Base-by-base conservation (phyloP, 2,888 invertebrate genomes). In the Nowickia ferox region DNA sequence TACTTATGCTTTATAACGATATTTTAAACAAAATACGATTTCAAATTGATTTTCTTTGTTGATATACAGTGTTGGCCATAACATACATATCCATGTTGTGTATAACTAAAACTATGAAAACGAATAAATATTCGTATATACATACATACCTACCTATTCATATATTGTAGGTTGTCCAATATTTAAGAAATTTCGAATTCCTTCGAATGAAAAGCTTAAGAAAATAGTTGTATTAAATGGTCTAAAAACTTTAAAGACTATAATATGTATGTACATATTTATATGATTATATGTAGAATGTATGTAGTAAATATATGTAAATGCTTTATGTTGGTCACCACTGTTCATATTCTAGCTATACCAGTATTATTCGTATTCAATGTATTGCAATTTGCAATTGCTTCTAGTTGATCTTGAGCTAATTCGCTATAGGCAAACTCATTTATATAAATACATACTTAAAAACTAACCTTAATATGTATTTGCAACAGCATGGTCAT, bases 391-490 rank as follows among this genome's bases (percentile, higher is more conserved):
- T 40, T 55, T 72, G 61, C 51, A 44, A 46, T 84, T 65, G 68
- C 68, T 84, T 82, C 84, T 82, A 77, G 84, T 74, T 82, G 76
- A 82, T 84, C 84, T 84, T 84, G 84, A 84, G 55, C 84, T 66
- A 84, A 84, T 85, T 85, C 30, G 81, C 84, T 61, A 55, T 77
- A 76, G 82, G 84, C 84, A 74, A 81, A 82, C 61, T 59, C 48
- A 30, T 1, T 30, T 30, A 30, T 30, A 1, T 30, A 30, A 0
- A 59, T 59, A n/a, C n/a, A 42, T 42, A 42, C 42, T n/a, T 42
- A 71, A 55, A 72, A 77, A 55, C 51, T 51, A 40, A 68, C 77
- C 40, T 65, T 42, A 63, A 65, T 48, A n/a, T n/a, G n/a, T n/a
- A 76, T 11, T 11, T 75, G 10, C 17, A 17, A 44, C 48, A 59